These are phyloP conservation scores for Garra rufa DNA, from an alignment of 2,113 vertebrate genomes.

Conservation along the genomic window DNA sequence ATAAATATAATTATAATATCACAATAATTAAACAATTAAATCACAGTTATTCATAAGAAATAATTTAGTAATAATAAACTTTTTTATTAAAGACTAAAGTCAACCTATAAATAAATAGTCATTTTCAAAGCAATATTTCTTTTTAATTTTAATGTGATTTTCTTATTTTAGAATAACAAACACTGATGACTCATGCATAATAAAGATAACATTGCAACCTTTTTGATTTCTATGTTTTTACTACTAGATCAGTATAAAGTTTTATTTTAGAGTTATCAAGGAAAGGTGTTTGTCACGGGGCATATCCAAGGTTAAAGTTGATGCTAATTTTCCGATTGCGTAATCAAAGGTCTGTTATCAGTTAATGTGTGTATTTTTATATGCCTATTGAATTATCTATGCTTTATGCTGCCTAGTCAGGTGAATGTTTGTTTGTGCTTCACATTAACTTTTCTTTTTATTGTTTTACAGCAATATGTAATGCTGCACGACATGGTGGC, in stretches of 20 bases:
- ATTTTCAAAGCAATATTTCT: not conserved
- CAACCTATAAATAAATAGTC: not conserved
- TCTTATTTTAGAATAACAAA: not conserved
- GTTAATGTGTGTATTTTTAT: not conserved
- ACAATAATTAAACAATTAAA: too few relatives aligned
- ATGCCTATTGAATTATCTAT: not conserved
- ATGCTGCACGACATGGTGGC: slow-evolving; percentile 99
- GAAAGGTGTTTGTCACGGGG: not conserved
- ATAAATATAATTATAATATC: not conserved
- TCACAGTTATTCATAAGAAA: too few relatives aligned
- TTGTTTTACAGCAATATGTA: slow-evolving; percentile 88
- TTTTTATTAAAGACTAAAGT: not conserved
- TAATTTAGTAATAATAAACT: not conserved
- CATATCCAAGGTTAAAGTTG: not conserved
- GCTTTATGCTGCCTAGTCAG: not conserved
- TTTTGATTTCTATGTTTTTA: not conserved
- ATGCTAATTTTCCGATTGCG: not conserved
- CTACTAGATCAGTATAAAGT: not conserved
- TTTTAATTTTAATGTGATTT: not conserved
- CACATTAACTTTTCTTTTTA: slow-evolving; percentile 4
- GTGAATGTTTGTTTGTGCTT: not conserved
- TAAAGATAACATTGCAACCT: not conserved
- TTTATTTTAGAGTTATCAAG: not conserved
- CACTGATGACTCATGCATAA: not conserved
- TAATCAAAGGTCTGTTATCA: not conserved